These are phyloP conservation scores for Clunio marinus DNA, from an alignment of 2,888 invertebrate genomes.

Conservation along the genomic window DNA sequence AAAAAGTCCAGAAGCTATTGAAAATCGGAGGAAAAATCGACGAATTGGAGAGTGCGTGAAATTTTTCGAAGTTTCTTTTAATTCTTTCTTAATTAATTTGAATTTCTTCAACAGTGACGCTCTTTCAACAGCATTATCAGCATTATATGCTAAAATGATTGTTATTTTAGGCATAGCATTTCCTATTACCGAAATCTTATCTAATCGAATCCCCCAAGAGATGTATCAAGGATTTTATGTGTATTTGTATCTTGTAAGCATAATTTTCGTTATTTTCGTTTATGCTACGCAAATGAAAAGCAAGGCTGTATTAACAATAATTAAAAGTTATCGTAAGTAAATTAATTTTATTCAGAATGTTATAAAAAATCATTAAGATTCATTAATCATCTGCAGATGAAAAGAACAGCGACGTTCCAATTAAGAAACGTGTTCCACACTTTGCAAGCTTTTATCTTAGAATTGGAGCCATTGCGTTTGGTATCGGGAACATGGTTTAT, in stretches of 20 bases:
- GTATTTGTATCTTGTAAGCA: slow-evolving; percentile 72
- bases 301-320: slow-evolving; percentile 59
- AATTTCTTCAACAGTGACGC: slow-evolving; percentile 62
- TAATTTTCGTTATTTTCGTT: slow-evolving; percentile 70
- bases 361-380: neutral
- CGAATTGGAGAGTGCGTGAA: slow-evolving; percentile 53
- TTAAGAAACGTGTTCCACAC: slow-evolving; percentile 53
- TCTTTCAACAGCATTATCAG: slow-evolving; percentile 68
- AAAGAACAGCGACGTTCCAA: slow-evolving; percentile 48
- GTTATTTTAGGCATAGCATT: slow-evolving; percentile 80
- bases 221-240: slow-evolving; percentile 83
- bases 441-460: slow-evolving; percentile 85
- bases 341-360: neutral
- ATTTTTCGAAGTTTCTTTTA: neutral
- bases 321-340: slow-evolving; percentile 53
- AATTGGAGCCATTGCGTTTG: slow-evolving; percentile 65
- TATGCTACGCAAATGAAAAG: slow-evolving; percentile 63
- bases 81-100: too few species aligned
- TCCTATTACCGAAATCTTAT: slow-evolving; percentile 81
- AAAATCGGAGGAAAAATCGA: slow-evolving; percentile 50
- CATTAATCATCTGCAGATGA: slow-evolving; percentile 45
- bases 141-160: slow-evolving; percentile 78
- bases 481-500: slow-evolving; percentile 66
- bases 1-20: slow-evolving; percentile 43
- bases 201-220: slow-evolving; percentile 66